A percentile compares a stretch with the other conserved stretches of the same genome.
Conservation (phyloP, 2,113 vertebrate species). For the Epinephelus cyanopodus region DNA sequence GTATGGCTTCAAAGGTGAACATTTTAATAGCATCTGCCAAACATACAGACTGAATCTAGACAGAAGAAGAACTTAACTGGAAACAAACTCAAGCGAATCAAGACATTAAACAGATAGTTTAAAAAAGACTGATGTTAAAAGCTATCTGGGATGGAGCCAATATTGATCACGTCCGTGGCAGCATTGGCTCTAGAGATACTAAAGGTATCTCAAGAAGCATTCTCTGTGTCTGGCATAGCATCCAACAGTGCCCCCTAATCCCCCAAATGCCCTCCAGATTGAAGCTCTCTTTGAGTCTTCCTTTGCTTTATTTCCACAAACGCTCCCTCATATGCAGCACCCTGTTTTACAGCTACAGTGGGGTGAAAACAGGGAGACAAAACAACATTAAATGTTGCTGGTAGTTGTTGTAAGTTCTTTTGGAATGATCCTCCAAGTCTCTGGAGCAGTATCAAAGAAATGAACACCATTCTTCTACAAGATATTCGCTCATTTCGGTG, state of each 20-base stretch:
- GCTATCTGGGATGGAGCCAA: background rate
- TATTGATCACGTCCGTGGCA: background rate
- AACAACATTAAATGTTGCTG: background rate
- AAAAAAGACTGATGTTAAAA: background rate
- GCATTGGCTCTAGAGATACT: background rate
- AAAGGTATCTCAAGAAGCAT: background rate
- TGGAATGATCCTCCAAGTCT: background rate
- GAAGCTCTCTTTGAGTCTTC: too few species aligned
- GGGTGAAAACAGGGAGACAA: background rate
- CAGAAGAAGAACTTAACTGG: background rate
- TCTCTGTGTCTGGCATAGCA: background rate
- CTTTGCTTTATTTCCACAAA: background rate
- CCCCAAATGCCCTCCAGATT: background rate
- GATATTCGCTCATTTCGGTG: background rate
- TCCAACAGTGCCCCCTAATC: background rate
- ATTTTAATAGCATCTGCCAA: background rate
- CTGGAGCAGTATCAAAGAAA: background rate
- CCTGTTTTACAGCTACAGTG: background rate
- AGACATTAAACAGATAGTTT: background rate
- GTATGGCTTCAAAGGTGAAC: background rate
- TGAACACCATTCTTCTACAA: background rate
- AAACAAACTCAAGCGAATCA: background rate
- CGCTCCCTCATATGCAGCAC: background rate
- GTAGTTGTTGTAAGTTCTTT: background rate
- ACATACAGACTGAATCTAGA: background rate